Evolutionary conservation across 2,113 vertebrate species (phyloP).

Genomic region (Rynchops niger): DNA sequence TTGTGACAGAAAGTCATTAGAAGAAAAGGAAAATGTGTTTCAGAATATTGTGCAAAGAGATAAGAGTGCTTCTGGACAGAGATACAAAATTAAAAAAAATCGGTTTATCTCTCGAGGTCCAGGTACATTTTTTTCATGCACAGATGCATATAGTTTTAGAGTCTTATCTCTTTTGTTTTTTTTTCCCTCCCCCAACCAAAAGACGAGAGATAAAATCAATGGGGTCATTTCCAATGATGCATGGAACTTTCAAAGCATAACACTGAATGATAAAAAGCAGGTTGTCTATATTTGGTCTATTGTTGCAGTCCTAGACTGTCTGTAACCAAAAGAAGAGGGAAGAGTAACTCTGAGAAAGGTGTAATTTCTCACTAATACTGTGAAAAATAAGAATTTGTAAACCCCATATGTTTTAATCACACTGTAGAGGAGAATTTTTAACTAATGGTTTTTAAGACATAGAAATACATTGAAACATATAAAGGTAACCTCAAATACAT

Average conservation of each 20-base stretch:
- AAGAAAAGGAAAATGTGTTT: not conserved
- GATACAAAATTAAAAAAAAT: not conserved
- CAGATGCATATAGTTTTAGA: not conserved
- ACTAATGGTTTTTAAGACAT: not conserved
- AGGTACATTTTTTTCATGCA: not conserved
- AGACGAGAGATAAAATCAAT: slow-evolving; percentile 1
- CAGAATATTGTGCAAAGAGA: not conserved
- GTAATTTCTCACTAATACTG: not conserved
- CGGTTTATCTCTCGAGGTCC: not conserved
- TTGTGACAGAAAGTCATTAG: not conserved
- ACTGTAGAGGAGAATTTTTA: not conserved
- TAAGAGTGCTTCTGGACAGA: not conserved
- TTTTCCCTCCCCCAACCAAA: not conserved
- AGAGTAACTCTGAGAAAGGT: not conserved
- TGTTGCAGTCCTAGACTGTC: not conserved
- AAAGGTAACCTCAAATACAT: not conserved
- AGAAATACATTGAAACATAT: not conserved
- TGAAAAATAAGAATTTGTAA: not conserved
- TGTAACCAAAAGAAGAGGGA: not conserved
- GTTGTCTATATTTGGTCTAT: not conserved
- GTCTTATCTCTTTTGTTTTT: not conserved
- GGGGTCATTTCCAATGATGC: not conserved
- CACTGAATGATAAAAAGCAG: slow-evolving; percentile 9
- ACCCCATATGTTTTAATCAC: not conserved
- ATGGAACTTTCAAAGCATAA: not conserved